phyloP scores from a whole-genome alignment of 1,140 invertebrate genomes.

The Sinonovacula constricta region DNA sequence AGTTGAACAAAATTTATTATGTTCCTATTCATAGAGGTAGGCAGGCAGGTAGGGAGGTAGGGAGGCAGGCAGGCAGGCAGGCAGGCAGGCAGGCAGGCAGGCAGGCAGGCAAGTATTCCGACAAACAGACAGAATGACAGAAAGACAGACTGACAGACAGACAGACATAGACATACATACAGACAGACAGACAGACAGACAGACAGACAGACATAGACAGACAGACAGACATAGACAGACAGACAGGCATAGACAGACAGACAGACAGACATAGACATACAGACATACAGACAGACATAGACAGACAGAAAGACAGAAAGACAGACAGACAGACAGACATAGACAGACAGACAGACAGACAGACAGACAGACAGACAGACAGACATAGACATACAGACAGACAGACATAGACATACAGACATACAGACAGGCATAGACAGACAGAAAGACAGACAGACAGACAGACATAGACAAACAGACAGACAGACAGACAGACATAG shows the following conservation, averaged over 20 bases:
- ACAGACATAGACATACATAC: no score
- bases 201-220: slow-evolving; percentile 7
- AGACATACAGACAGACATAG: no score
- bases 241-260: no score
- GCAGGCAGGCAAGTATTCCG: slow-evolving; percentile 26
- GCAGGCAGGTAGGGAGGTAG: no score
- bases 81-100: slow-evolving; percentile 45
- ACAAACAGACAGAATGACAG: slow-evolving; percentile 25
- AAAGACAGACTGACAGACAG: no score
- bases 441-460: slow-evolving; percentile 34
- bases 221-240: slow-evolving; percentile 30
- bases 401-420: slow-evolving; percentile 33
- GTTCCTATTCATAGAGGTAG: background rate
- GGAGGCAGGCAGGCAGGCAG: no score
- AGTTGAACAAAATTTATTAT: no score
- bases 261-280: no score
- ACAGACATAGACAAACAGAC: slow-evolving; percentile 21
- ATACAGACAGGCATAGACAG: slow-evolving; percentile 19
- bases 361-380: slow-evolving; percentile 36
- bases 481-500: no score
- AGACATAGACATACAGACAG: no score
- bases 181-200: slow-evolving; percentile 24
- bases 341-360: no score
- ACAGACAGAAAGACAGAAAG: slow-evolving; percentile 33
- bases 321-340: slow-evolving; percentile 28